Percentiles rank a stretch among this genome's conserved stretches.
Evolutionary conservation across 1,140 invertebrate genomes (phyloP).

Genomic region (Chymomyza costata): DNA sequence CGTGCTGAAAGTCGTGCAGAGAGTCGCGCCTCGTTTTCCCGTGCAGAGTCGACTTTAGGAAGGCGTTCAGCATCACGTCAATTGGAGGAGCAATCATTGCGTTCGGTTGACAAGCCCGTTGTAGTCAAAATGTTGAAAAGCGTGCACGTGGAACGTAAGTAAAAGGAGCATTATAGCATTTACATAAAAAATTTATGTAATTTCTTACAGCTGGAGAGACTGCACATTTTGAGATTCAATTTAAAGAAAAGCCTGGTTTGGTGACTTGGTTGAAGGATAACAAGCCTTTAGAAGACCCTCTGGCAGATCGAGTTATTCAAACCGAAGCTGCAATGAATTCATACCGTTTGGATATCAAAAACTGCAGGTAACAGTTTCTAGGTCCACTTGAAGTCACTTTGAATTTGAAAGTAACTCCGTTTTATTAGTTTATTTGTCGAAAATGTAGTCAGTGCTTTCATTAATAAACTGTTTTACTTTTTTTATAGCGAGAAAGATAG

Average conservation of each 20-base stretch:
- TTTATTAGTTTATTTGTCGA: no score
- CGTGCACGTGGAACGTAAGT: conserved; percentile 87
- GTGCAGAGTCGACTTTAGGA: conserved; percentile 43
- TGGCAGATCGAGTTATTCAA: conserved; percentile 85
- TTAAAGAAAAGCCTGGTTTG: conserved; percentile 78
- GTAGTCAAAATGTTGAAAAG: conserved; percentile 85
- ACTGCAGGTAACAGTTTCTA: conserved; percentile 78
- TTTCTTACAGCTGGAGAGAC: conserved; percentile 86
- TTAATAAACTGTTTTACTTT: no score
- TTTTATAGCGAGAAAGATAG: conserved; percentile 82
- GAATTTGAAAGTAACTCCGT: no score
- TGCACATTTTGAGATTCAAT: conserved; percentile 88
- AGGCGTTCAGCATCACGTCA: conserved; percentile 46
- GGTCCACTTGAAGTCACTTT: not conserved
- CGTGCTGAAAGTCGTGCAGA: conserved; percentile 51
- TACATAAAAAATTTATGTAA: not conserved
- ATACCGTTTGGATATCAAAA: conserved; percentile 85
- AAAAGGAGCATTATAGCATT: no score
- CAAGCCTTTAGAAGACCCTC: conserved; percentile 84
- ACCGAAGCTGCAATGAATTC: conserved; percentile 77
- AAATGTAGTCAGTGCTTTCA: no score
- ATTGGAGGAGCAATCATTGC: conserved; percentile 42
- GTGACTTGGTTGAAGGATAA: conserved; percentile 95
- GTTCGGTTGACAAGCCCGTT: conserved; percentile 76
- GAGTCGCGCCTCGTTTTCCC: conserved; percentile 51